phyloP scores from a whole-genome alignment of 2,113 vertebrate genomes.

The Lethenteron camtschaticum region DNA sequence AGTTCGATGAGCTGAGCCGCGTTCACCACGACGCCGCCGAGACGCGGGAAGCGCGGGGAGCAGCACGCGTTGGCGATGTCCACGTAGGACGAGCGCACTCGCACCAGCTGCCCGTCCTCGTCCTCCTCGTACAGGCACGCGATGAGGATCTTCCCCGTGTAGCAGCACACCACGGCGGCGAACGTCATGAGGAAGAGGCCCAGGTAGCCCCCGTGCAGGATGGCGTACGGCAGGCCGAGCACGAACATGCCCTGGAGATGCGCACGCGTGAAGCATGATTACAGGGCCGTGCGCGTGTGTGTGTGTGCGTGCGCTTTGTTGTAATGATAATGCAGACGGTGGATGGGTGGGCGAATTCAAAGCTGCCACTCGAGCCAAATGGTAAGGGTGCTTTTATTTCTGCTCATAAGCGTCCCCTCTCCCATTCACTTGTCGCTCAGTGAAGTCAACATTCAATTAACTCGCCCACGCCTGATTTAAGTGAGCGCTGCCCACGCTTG shows the following conservation, averaged over 20 bases:
- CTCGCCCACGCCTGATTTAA: too few relatives aligned
- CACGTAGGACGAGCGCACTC: conserved; percentile 31
- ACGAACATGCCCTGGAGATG: conserved; percentile 34
- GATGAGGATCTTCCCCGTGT: conserved; percentile 38
- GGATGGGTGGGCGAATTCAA: too few relatives aligned
- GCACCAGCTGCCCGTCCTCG: conserved; percentile 17
- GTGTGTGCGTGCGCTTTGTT: too few relatives aligned
- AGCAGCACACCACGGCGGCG: conserved; percentile 31
- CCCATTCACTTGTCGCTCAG: too few relatives aligned
- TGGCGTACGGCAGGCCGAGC: conserved; percentile 29
- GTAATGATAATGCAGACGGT: too few relatives aligned
- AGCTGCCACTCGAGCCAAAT: too few relatives aligned
- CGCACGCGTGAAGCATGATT: too few relatives aligned
- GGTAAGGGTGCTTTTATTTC: too few relatives aligned
- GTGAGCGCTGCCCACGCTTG: too few relatives aligned
- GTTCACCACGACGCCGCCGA: conserved; percentile 25
- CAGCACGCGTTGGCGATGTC: conserved; percentile 30
- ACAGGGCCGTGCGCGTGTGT: too few relatives aligned
- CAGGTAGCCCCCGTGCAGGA: conserved; percentile 32
- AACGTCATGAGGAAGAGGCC: conserved; percentile 30
- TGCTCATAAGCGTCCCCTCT: too few relatives aligned
- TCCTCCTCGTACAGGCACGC: conserved; percentile 34
- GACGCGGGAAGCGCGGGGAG: conserved; percentile 20
- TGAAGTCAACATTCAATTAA: too few relatives aligned
- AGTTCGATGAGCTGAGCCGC: conserved; percentile 32